Evolutionary conservation across 2,888 invertebrate species (phyloP).

Genomic region (Acleris holmiana): DNA sequence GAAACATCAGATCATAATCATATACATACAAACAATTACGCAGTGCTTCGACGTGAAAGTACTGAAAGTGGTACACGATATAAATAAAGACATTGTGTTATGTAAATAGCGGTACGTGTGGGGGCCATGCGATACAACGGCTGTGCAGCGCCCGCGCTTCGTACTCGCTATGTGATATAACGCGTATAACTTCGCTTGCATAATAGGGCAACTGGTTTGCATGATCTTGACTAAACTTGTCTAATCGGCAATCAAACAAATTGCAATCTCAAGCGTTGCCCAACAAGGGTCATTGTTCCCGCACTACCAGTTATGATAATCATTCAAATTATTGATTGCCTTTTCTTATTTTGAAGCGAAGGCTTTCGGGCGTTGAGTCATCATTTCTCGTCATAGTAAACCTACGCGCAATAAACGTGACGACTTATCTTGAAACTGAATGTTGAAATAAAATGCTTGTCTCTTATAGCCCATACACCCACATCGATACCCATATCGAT

Average conservation of each 20-base stretch:
- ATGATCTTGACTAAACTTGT: conserved; percentile 34
- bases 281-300: conserved; percentile 4
- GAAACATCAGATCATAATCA: too few species aligned
- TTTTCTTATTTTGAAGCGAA: too few species aligned
- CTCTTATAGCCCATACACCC: too few species aligned
- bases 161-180: conserved; percentile 6
- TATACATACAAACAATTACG: too few species aligned
- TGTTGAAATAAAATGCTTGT: too few species aligned
- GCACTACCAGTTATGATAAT: neutral
- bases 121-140: conserved; percentile 22
- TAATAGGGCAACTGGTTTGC: conserved; percentile 29
- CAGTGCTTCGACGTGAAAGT: conserved; percentile 47
- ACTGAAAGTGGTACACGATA: conserved; percentile 56
- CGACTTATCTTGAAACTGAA: too few species aligned
- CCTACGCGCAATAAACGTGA: too few species aligned
- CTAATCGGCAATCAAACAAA: conserved; percentile 16
- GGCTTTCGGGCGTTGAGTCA: too few species aligned
- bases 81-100: conserved; percentile 48
- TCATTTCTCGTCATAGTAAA: too few species aligned
- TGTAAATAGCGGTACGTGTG: conserved; percentile 50
- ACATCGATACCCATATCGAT: too few species aligned
- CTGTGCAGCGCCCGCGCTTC: conserved; percentile 22
- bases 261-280: neutral
- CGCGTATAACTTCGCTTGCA: conserved; percentile 30
- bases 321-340: neutral